phyloP scores from a whole-genome alignment of 2,113 vertebrate species.

The Baryphthengus martii region DNA sequence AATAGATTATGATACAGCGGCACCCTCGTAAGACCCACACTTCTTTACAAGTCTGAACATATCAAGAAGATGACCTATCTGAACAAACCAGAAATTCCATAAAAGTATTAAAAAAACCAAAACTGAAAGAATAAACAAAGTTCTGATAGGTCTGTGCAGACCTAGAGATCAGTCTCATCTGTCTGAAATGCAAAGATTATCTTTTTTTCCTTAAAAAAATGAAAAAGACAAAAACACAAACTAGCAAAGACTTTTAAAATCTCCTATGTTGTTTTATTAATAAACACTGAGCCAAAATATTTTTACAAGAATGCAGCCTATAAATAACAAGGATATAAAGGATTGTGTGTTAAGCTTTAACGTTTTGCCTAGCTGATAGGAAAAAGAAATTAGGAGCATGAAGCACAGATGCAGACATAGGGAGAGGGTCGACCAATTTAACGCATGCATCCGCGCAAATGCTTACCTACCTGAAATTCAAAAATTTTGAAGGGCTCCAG shows the following conservation, averaged over 20 bases:
- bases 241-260: background rate
- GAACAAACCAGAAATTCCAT: background rate
- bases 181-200: background rate
- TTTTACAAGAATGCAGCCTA: background rate
- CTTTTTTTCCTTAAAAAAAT: background rate
- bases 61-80: background rate
- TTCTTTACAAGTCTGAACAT: background rate
- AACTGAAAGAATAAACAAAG: background rate
- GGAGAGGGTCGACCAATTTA: constrained; percentile 72
- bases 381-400: constrained; percentile 62
- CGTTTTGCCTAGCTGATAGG: constrained; percentile 18
- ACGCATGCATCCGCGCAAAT: constrained; percentile 67
- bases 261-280: background rate
- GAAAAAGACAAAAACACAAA: background rate
- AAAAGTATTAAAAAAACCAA: background rate
- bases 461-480: constrained; percentile 73
- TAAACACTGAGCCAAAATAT: background rate
- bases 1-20: background rate
- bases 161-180: background rate
- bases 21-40: background rate
- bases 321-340: background rate
- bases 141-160: background rate
- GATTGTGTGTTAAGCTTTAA: background rate
- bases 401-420: constrained; percentile 69
- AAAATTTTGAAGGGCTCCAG: constrained; percentile 72